Evolutionary conservation across 2,113 vertebrate species (phyloP), one percentile per base, ranked within the genome.

Genomic region (Mustela nigripes): DNA sequence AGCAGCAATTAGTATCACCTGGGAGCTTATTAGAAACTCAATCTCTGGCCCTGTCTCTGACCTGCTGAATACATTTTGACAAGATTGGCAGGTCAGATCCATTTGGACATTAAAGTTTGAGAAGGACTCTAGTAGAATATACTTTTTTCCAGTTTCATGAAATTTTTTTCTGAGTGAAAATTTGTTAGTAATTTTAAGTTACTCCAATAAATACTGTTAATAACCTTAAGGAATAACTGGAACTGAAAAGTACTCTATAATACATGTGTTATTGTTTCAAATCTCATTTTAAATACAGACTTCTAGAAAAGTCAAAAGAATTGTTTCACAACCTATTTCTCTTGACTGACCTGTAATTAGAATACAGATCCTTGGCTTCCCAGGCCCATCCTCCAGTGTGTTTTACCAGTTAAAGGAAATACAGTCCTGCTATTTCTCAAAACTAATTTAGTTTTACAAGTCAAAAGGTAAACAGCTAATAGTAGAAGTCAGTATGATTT

Each of bases 181-280:
- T 39, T 86, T 50, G 48, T 67, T 78, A 31, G 36, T 84, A 80
- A 89, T 89, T 93, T 62, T 91, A 74, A 93, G 56, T 96, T 91
- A 65, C 21, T 60, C 11, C 73, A 2, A 45, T 21, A 7, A 24
- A 21, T 53, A 9, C 14, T 88, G 16, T 69, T 95, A n/a, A 5
- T 78, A 87, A 89, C 42, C 50, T 42, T 62, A 62, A 94, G 22
- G 48, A 80, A 50, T 71, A 91, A 94, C 63, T 84, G 82, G 28
- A 89, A 71, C 53, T 82, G 6, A 91, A 89, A 91, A 94, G 14
- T 24, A 48, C 48, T 48, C 48, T 48, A 33, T 6, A 6, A 12
- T 28, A 16, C 3, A 67, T 67, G 14, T 67, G 39, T 76, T 50
- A 33, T 36, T 36, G 48, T 81, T 91, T 58, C 24, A 76, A 63